Evolutionary conservation across 2,888 invertebrate genomes (phyloP).

Genomic region (Phalera bucephala): DNA sequence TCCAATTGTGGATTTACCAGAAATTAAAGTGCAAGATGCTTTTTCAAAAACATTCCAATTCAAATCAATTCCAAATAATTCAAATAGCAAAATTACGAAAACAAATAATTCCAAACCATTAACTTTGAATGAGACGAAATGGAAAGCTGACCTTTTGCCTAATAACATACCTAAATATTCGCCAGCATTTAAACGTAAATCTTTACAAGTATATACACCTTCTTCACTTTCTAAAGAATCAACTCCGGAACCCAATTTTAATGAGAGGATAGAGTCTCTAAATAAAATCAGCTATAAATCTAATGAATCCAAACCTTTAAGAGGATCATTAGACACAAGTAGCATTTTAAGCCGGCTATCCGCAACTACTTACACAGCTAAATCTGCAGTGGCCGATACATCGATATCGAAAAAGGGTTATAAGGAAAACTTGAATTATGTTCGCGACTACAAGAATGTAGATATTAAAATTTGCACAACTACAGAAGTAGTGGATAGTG

Average conservation of each 20-base stretch:
- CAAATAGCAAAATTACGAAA: constrained; percentile 52
- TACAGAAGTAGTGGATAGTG: constrained; percentile 86
- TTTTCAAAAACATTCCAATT: constrained; percentile 70
- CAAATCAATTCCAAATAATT: constrained; percentile 55
- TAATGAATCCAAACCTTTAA: constrained; percentile 45
- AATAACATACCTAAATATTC: constrained; percentile 90
- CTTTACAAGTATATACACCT: constrained; percentile 85
- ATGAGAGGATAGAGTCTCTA: constrained; percentile 52
- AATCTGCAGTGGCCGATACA: constrained; percentile 35
- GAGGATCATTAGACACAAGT: constrained; percentile 52
- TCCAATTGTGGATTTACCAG: constrained; percentile 89
- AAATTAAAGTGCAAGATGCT: constrained; percentile 90
- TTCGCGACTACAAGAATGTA: constrained; percentile 66
- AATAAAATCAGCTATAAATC: constrained; percentile 51
- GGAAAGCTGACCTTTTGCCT: constrained; percentile 67
- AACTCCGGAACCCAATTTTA: constrained; percentile 70
- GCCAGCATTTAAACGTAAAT: constrained; percentile 91
- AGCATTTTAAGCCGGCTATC: constrained; percentile 39
- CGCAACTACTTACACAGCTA: constrained; percentile 39
- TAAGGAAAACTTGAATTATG: constrained; percentile 54
- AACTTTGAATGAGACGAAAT: constrained; percentile 63
- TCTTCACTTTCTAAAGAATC: constrained; percentile 72
- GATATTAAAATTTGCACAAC: constrained; percentile 74
- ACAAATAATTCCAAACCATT: constrained; percentile 48
- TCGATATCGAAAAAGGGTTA: constrained; percentile 51